Evolutionary conservation across 2,888 invertebrate genomes (phyloP).

Genomic region (Drosophila falleni): DNA sequence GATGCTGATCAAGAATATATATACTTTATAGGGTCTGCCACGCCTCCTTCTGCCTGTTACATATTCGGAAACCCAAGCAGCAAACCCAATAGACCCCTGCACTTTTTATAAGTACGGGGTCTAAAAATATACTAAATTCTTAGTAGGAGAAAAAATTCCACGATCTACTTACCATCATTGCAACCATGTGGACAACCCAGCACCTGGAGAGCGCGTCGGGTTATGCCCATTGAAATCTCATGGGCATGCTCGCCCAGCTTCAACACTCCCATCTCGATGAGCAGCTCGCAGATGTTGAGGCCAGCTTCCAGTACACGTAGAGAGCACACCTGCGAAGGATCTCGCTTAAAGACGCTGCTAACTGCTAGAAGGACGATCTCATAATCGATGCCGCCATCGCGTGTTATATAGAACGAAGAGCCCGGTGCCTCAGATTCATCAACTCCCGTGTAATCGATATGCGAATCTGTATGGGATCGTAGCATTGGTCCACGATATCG

Average conservation of each 20-base stretch:
- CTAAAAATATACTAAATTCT: not conserved
- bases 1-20: too few relatives aligned
- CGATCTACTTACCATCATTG: conserved; percentile 87
- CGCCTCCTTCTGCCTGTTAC: too few relatives aligned
- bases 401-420: conserved; percentile 95
- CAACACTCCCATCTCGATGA: conserved; percentile 95
- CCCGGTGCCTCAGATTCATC: conserved; percentile 96
- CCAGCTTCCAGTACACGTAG: conserved; percentile 96
- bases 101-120: too few relatives aligned
- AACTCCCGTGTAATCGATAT: conserved; percentile 94
- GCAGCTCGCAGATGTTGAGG: conserved; percentile 94
- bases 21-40: too few relatives aligned
- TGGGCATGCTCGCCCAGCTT: conserved; percentile 86
- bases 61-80: too few relatives aligned
- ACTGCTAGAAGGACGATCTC: conserved; percentile 94
- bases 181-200: conserved; percentile 98
- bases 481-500: conserved; percentile 88
- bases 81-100: too few relatives aligned
- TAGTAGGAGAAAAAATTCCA: not conserved
- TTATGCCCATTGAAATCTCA: conserved; percentile 85
- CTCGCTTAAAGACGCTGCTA: conserved; percentile 94
- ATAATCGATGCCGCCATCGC: conserved; percentile 97
- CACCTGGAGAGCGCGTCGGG: conserved; percentile 88
- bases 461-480: conserved; percentile 96
- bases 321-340: conserved; percentile 91